These are phyloP conservation scores for Cisticola juncidis DNA, from an alignment of 2,113 vertebrate species.

Conservation along the genomic window DNA sequence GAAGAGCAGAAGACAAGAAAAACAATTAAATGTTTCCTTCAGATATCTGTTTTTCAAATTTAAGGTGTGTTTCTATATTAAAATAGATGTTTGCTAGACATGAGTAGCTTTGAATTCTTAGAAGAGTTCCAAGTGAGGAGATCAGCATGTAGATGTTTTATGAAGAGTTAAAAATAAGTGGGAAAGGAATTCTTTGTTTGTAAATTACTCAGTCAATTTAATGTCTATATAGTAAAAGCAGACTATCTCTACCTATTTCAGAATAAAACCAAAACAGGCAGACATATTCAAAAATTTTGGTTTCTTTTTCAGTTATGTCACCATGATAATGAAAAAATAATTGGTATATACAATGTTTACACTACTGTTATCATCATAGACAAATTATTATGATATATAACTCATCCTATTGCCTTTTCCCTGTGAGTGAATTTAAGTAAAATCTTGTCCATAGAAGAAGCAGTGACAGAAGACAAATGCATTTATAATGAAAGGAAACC, in stretches of 20 bases:
- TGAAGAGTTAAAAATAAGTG: neutral
- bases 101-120: neutral
- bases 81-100: neutral
- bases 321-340: neutral
- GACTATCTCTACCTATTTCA: neutral
- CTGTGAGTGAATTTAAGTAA: neutral
- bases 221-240: neutral
- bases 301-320: neutral
- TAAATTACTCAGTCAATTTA: neutral
- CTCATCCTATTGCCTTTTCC: neutral
- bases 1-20: neutral
- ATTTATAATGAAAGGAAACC: slow-evolving; percentile 18
- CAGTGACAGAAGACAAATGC: slow-evolving; percentile 7
- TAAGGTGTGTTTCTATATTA: neutral
- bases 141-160: neutral
- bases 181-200: neutral
- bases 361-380: neutral
- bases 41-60: neutral
- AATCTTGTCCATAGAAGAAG: neutral
- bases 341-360: neutral
- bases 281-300: neutral
- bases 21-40: neutral
- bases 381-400: neutral
- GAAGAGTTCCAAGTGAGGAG: neutral
- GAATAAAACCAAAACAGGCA: neutral